phyloP scores from a whole-genome alignment of 92 coral and sea anemone species.

The Bergia sp. region DNA sequence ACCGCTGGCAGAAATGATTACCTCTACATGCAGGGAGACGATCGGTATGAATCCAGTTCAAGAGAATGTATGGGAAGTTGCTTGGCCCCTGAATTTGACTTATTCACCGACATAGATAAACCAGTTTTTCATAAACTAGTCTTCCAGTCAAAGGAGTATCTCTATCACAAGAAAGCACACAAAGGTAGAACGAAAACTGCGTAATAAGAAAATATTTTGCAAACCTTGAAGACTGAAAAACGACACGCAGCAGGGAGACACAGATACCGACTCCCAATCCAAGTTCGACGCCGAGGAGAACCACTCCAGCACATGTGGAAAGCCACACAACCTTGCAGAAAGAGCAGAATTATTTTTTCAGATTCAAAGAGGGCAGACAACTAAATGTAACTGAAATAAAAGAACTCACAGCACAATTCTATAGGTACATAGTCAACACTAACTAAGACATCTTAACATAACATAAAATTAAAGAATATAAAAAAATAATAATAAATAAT shows the following conservation, averaged over 20 bases:
- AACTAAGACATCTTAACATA: too few species aligned
- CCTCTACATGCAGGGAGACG: too few species aligned
- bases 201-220: neutral
- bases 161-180: neutral
- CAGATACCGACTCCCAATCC: slow-evolving; percentile 82
- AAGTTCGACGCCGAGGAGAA: slow-evolving; percentile 79
- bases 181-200: neutral
- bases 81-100: too few species aligned
- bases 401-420: neutral
- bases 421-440: too few species aligned
- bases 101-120: too few species aligned
- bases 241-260: slow-evolving; percentile 69
- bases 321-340: slow-evolving; percentile 78
- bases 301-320: slow-evolving; percentile 80
- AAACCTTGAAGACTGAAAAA: slow-evolving; percentile 79
- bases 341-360: neutral
- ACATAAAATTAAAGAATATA: too few species aligned
- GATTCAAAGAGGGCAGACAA: neutral
- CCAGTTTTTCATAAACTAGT: too few species aligned
- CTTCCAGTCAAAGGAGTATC: too few species aligned
- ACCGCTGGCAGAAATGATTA: too few species aligned
- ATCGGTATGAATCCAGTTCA: too few species aligned
- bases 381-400: neutral
- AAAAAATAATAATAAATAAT: too few species aligned
- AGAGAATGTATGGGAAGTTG: too few species aligned